phyloP scores from a whole-genome alignment of 2,888 invertebrate species.

The Clostera curtula region DNA sequence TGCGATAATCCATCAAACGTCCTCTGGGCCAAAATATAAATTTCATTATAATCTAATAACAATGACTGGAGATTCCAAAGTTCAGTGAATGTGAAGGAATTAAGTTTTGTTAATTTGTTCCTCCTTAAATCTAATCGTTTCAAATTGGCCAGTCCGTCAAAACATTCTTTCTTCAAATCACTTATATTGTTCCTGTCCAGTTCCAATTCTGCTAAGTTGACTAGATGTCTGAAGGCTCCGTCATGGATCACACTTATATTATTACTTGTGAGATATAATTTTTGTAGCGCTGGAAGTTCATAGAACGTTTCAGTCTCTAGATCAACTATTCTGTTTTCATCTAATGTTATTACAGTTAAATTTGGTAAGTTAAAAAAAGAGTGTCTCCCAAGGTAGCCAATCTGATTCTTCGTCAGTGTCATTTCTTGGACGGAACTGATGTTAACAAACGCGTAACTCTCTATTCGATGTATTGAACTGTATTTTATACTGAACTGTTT shows the following conservation, averaged over 20 bases:
- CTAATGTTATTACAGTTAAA: constrained; percentile 80
- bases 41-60: constrained; percentile 80
- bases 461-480: constrained; percentile 81
- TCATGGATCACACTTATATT: constrained; percentile 89
- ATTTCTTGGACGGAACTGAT: constrained; percentile 80
- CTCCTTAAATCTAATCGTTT: constrained; percentile 82
- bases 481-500: constrained; percentile 82
- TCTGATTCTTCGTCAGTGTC: constrained; percentile 81
- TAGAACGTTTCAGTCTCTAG: constrained; percentile 84
- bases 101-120: constrained; percentile 84
- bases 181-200: constrained; percentile 85
- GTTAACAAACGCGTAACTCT: constrained; percentile 84
- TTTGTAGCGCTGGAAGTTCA: constrained; percentile 80
- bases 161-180: constrained; percentile 84
- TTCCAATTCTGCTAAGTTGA: constrained; percentile 85
- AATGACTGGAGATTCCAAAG: constrained; percentile 82
- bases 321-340: constrained; percentile 84
- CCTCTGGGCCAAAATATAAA: constrained; percentile 82
- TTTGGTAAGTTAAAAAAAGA: constrained; percentile 84
- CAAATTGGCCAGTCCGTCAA: constrained; percentile 83
- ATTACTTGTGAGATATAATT: constrained; percentile 90
- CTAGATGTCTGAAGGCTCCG: constrained; percentile 84
- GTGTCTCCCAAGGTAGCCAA: constrained; percentile 78
- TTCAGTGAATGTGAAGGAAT: constrained; percentile 86
- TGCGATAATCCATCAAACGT: constrained; percentile 85